Percentiles rank a stretch among this genome's conserved stretches.
phyloP scores from a whole-genome alignment of 2,797 vertebrate species.

The Bradypus variegatus region DNA sequence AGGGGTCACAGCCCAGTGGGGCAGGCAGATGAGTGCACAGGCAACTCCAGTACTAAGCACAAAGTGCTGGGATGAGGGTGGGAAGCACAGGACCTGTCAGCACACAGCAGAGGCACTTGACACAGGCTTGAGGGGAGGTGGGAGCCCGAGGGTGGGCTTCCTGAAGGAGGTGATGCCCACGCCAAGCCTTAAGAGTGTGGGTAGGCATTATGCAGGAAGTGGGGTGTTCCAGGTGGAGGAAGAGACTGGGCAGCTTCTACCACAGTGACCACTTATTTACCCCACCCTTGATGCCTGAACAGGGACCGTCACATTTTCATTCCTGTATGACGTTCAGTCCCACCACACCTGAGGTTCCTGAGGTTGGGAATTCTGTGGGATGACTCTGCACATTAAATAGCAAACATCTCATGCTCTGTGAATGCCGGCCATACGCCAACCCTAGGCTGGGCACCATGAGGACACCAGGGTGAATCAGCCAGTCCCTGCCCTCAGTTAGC shows the following conservation, averaged over 20 bases:
- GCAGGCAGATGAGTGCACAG: not conserved
- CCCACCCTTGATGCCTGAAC: not conserved
- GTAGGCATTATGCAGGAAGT: not conserved
- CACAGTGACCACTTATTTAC: not conserved
- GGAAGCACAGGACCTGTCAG: not conserved
- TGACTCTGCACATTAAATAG: not conserved
- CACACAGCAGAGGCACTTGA: not conserved
- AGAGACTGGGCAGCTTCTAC: not conserved
- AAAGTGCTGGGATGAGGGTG: not conserved
- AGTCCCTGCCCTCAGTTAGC: not conserved
- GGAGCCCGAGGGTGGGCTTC: not conserved
- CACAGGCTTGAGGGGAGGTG: not conserved
- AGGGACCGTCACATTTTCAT: not conserved
- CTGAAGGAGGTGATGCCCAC: not conserved
- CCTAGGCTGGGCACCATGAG: no score
- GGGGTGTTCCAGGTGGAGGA: not conserved
- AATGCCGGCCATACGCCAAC: no score
- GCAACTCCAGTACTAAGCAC: not conserved
- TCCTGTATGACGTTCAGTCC: not conserved
- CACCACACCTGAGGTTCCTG: not conserved
- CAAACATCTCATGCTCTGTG: no score
- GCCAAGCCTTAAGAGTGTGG: not conserved
- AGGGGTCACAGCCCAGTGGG: not conserved
- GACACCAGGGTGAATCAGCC: no score
- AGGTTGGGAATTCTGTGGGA: no score